phyloP scores from a whole-genome alignment of 2,888 invertebrate species.

The Ophion ventricosus region DNA sequence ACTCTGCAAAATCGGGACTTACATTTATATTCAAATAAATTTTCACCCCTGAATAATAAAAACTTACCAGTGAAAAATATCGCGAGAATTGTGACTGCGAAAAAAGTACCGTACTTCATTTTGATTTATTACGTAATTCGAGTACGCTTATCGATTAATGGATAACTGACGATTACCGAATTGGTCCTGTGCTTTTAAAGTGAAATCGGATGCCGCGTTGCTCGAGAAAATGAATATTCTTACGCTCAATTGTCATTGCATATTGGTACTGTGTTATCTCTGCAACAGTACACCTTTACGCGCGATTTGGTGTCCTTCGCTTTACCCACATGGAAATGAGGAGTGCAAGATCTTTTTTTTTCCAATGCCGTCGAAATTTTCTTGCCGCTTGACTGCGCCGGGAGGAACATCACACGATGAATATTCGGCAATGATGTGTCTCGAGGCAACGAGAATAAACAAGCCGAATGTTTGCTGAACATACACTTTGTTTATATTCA shows the following conservation, averaged over 20 bases:
- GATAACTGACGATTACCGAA: background rate
- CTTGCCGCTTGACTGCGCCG: background rate
- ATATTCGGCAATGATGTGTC: background rate
- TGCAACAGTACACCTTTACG: background rate
- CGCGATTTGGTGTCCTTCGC: background rate
- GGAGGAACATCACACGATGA: too few relatives aligned
- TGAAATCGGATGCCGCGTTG: background rate
- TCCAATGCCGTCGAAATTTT: background rate
- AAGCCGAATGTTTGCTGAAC: background rate
- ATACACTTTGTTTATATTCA: background rate
- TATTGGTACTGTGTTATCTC: background rate
- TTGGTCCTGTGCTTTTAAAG: background rate
- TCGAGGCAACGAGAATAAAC: too few relatives aligned
- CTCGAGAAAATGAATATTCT: background rate
- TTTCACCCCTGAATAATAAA: background rate
- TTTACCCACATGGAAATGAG: background rate
- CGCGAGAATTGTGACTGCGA: background rate
- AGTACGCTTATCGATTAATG: background rate
- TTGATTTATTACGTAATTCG: background rate
- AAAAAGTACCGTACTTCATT: background rate
- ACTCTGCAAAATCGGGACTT: background rate
- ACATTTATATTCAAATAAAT: background rate
- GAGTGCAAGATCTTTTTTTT: background rate
- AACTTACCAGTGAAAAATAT: slow-evolving; percentile 23
- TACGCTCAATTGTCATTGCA: background rate